Conservation (phyloP, 2,113 vertebrate species). For the Kryptolebias marmoratus region DNA sequence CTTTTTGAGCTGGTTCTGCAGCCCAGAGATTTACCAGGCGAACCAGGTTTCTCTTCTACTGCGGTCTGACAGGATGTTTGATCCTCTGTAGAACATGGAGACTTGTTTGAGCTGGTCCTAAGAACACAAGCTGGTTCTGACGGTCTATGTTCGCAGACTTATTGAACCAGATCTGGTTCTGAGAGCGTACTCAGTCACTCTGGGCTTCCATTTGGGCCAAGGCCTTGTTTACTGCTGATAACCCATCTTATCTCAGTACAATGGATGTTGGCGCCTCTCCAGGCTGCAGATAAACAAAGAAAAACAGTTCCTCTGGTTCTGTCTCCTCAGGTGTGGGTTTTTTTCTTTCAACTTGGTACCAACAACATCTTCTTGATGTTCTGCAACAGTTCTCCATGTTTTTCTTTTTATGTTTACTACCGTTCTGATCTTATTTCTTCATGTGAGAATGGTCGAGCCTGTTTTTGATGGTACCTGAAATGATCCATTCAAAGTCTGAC, state of each 20-base stretch:
- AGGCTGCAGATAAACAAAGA: conserved; percentile 72
- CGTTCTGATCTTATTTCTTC: no score
- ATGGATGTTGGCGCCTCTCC: conserved; percentile 77
- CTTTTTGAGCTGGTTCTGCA: no score
- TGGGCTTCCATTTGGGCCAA: conserved; percentile 59
- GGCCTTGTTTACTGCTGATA: conserved; percentile 82
- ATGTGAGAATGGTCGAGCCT: no score
- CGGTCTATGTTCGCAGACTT: conserved; percentile 38
- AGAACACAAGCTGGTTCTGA: conserved; percentile 31
- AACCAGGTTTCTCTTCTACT: no score
- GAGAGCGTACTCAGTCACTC: conserved; percentile 71
- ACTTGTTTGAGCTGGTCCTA: no score
- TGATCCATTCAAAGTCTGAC: no score
- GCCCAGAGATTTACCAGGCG: no score
- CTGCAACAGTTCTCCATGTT: background rate
- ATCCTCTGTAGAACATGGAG: no score
- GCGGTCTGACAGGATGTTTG: no score
- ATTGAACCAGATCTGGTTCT: conserved; percentile 74
- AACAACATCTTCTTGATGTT: conserved; percentile 6
- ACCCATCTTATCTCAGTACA: conserved; percentile 80
- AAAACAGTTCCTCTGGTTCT: conserved; percentile 65
- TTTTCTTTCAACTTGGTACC: conserved; percentile 6
- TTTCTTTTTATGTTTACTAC: background rate
- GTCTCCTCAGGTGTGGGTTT: conserved; percentile 33
- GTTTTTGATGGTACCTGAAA: no score